A percentile compares a stretch with the other conserved stretches of the same genome.
Conservation (phyloP, 92 coral and sea anemone genomes). For the Anthopleura xanthogrammica region DNA sequence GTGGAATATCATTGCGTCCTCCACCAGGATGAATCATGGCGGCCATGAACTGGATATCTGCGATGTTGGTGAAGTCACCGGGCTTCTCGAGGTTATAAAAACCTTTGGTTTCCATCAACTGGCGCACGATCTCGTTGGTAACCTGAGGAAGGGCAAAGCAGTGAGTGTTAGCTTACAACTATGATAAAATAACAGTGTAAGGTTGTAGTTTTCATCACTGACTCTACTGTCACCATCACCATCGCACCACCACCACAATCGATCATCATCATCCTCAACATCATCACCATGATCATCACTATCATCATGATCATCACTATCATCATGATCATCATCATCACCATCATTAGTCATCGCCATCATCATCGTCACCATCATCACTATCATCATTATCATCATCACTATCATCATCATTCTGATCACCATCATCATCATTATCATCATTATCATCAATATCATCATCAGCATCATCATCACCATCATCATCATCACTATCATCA, state of each 20-base stretch:
- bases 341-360: not conserved
- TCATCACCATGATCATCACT: not conserved
- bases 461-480: not conserved
- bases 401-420: conserved; percentile 7
- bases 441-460: not conserved
- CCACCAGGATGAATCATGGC: conserved; percentile 96
- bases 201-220: too few species aligned
- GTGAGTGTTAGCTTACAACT: not conserved
- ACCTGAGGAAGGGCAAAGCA: conserved; percentile 34
- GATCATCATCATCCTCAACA: not conserved
- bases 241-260: not conserved
- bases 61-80: conserved; percentile 90
- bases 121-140: conserved; percentile 88
- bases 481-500: conserved; percentile 10
- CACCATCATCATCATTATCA: conserved; percentile 1
- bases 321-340: conserved; percentile 14
- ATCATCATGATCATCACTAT: not conserved
- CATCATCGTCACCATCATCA: conserved; percentile 9
- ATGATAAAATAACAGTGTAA: too few species aligned
- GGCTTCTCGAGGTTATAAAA: conserved; percentile 91
- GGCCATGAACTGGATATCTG: conserved; percentile 81
- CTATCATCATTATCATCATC: conserved; percentile 1
- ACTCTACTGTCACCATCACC: not conserved
- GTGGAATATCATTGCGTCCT: conserved; percentile 90
- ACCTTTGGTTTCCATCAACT: conserved; percentile 83